Conservation (phyloP, 2,113 vertebrate species). For the Xenopus laevis region DNA sequence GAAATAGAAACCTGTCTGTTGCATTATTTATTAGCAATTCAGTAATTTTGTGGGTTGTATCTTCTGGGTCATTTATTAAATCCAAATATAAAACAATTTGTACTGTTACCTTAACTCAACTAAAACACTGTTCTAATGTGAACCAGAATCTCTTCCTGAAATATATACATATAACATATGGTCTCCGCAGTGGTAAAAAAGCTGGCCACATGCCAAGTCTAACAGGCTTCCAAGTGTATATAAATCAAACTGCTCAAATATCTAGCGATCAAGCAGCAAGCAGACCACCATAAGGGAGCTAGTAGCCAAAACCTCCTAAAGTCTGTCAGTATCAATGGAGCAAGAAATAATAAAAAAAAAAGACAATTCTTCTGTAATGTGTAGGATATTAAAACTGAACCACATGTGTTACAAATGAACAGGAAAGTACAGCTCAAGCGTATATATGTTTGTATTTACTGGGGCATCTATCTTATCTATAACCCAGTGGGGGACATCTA, state of each 20-base stretch:
- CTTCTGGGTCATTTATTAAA: conserved; percentile 41
- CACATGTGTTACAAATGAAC: neutral
- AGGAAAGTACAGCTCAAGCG: neutral
- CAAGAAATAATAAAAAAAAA: conserved; percentile 5
- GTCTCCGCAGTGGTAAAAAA: conserved; percentile 26
- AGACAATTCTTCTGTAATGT: neutral
- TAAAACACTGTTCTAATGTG: conserved; percentile 37
- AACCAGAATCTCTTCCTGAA: conserved; percentile 29
- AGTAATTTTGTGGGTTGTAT: conserved; percentile 28
- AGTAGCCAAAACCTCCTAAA: conserved; percentile 22
- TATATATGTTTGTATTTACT: neutral
- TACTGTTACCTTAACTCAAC: conserved; percentile 44
- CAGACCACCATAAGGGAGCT: conserved; percentile 31
- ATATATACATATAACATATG: conserved; percentile 19
- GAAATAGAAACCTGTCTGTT: neutral
- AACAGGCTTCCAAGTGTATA: conserved; percentile 26
- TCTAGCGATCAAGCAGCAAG: conserved; percentile 29
- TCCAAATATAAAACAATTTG: conserved; percentile 41
- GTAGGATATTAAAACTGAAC: neutral
- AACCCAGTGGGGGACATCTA: no score
- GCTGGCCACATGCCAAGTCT: conserved; percentile 32
- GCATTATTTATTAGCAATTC: neutral
- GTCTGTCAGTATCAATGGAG: conserved; percentile 24
- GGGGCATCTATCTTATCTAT: neutral
- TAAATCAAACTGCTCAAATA: conserved; percentile 41